Evolutionary conservation across 2,113 vertebrate genomes (phyloP).

Genomic region (Archocentrus centrarchus): DNA sequence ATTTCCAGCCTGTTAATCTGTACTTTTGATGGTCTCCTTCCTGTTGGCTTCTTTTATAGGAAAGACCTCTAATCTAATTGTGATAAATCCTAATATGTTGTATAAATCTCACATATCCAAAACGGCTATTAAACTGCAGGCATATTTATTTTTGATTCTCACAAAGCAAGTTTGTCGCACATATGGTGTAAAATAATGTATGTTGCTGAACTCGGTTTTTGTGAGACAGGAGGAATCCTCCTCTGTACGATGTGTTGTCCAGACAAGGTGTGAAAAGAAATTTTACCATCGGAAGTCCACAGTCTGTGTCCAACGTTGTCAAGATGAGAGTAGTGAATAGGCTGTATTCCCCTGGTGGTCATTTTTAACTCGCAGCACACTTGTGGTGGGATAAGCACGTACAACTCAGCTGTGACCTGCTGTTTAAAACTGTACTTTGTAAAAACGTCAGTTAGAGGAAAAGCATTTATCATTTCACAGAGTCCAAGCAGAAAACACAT

Average conservation of each 20-base stretch:
- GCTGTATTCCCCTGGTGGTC: conserved; percentile 39
- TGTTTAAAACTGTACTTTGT: conserved; percentile 54
- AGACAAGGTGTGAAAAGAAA: conserved; percentile 44
- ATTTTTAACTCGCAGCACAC: conserved; percentile 43
- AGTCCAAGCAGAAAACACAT: conserved; percentile 39
- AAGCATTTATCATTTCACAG: conserved; percentile 47
- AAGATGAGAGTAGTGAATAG: conserved; percentile 45
- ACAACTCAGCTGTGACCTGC: conserved; percentile 30
- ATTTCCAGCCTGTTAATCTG: not conserved
- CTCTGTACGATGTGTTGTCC: conserved; percentile 5
- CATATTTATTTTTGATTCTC: not conserved
- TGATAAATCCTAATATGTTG: conserved; percentile 4
- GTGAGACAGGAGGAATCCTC: conserved; percentile 9
- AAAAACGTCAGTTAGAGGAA: conserved; percentile 49
- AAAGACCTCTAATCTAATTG: conserved; percentile 24
- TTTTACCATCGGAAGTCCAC: conserved; percentile 40
- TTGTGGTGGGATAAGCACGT: conserved; percentile 20
- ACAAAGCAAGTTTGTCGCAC: not conserved
- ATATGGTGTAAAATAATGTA: conserved; percentile 1
- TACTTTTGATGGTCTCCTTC: conserved; percentile 33
- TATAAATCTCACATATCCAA: not conserved
- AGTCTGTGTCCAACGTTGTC: conserved; percentile 56
- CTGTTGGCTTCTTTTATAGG: conserved; percentile 11
- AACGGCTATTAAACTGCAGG: not conserved
- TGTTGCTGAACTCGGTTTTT: not conserved